These are phyloP conservation scores for Horisme vitalbata DNA, from an alignment of 2,888 invertebrate species.

Conservation along the genomic window DNA sequence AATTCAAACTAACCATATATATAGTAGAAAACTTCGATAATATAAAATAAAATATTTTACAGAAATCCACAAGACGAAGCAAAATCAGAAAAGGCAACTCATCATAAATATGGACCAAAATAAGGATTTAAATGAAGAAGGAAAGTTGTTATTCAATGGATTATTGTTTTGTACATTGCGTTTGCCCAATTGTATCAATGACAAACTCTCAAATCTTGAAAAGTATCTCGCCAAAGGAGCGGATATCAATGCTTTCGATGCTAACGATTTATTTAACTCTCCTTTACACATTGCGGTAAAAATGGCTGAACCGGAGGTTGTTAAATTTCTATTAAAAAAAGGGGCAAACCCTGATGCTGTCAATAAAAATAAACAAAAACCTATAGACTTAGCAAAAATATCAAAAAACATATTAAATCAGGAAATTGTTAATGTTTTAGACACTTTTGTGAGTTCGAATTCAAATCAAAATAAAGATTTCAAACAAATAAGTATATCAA, in stretches of 20 bases:
- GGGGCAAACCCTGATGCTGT: not conserved
- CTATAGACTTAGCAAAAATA: constrained; percentile 2
- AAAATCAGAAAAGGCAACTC: too few species aligned
- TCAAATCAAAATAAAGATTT: not conserved
- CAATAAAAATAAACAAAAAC: not conserved
- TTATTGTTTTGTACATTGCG: constrained; percentile 7
- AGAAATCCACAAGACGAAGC: too few species aligned
- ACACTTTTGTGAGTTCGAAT: too few species aligned
- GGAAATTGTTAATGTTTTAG: not conserved
- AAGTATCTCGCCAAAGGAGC: constrained; percentile 2
- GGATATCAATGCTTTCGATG: constrained; percentile 7
- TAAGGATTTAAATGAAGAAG: not conserved
- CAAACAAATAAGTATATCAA: too few species aligned
- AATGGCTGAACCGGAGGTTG: constrained; percentile 6
- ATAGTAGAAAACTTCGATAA: too few species aligned
- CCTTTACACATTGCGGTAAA: constrained; percentile 7
- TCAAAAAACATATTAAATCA: not conserved
- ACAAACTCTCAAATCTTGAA: constrained; percentile 1
- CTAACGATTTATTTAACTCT: constrained; percentile 8
- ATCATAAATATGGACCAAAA: not conserved
- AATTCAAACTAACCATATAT: too few species aligned
- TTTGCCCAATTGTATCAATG: not conserved
- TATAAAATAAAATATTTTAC: too few species aligned
- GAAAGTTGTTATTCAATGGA: constrained; percentile 7
- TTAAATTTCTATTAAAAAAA: not conserved